A percentile compares a stretch with the other conserved stretches of the same genome.
Conservation (phyloP, 1,140 invertebrate genomes). For the Monochamus saltuarius region DNA sequence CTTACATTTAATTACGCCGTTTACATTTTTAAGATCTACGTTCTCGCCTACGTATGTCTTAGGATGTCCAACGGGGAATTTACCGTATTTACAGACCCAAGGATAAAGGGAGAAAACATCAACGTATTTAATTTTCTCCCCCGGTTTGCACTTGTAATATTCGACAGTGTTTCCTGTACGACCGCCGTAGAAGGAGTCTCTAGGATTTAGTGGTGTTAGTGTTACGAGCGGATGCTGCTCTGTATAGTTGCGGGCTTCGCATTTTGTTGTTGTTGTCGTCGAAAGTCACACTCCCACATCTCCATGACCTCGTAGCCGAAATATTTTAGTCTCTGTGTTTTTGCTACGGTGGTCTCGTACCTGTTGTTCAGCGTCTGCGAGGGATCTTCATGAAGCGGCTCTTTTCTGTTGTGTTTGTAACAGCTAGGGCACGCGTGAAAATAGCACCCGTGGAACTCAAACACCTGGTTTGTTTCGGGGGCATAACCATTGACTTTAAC, state of each 20-base stretch:
- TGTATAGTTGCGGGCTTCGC: not conserved
- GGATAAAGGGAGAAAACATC: slow-evolving; percentile 49
- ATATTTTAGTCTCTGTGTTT: not conserved
- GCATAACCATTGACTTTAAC: slow-evolving; percentile 17
- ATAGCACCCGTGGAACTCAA: slow-evolving; percentile 27
- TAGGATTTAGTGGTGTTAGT: not conserved
- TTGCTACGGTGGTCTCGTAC: too few species aligned
- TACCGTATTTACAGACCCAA: slow-evolving; percentile 41
- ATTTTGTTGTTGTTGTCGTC: not conserved
- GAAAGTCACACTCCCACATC: slow-evolving; percentile 6
- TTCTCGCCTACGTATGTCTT: slow-evolving; percentile 13
- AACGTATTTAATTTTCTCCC: slow-evolving; percentile 48
- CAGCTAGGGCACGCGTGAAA: slow-evolving; percentile 10
- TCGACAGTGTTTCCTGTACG: slow-evolving; percentile 42
- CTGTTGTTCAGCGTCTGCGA: too few species aligned
- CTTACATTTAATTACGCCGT: slow-evolving; percentile 41
- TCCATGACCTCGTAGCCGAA: not conserved
- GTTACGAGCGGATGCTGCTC: not conserved
- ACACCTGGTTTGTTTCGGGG: slow-evolving; percentile 12
- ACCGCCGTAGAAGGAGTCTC: slow-evolving; percentile 42
- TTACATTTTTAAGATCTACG: slow-evolving; percentile 19
- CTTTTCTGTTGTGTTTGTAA: not conserved
- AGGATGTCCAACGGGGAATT: slow-evolving; percentile 49
- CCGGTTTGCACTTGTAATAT: slow-evolving; percentile 33
- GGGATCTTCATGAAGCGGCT: too few species aligned